A percentile compares a stretch with the other conserved stretches of the same genome.
Evolutionary conservation across 2,888 invertebrate species (phyloP).

Genomic region (Ischnura elegans): DNA sequence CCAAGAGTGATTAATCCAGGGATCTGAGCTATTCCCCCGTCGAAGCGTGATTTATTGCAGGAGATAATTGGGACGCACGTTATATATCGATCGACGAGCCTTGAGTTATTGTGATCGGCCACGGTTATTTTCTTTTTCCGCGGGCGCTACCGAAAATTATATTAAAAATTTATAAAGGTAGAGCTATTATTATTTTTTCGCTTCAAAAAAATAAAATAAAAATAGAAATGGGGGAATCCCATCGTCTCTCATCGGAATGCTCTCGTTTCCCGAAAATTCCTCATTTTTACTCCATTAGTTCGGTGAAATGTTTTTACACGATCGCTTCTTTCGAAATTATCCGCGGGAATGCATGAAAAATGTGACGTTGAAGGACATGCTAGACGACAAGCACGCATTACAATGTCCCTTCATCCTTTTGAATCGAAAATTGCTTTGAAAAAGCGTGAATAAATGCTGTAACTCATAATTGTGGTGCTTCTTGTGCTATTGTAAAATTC

Average conservation of each 20-base stretch:
- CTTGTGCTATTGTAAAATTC: too few species aligned
- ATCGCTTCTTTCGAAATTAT: not conserved
- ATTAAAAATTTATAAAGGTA: not conserved
- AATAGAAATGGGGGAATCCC: not conserved
- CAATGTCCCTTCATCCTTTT: too few species aligned
- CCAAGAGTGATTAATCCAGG: constrained; percentile 18
- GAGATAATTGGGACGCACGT: constrained; percentile 39
- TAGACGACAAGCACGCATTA: too few species aligned
- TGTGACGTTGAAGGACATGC: too few species aligned
- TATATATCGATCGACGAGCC: constrained; percentile 16
- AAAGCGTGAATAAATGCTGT: too few species aligned
- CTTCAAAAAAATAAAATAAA: not conserved
- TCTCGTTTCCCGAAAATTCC: not conserved
- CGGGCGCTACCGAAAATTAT: not conserved
- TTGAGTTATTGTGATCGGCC: constrained; percentile 30
- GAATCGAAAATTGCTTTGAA: too few species aligned
- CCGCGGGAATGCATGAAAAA: not conserved
- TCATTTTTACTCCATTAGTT: constrained; percentile 8
- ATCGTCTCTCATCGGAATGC: not conserved
- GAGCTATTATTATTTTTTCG: not conserved
- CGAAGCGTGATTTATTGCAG: constrained; percentile 21
- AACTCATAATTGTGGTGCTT: too few species aligned
- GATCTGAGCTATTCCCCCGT: constrained; percentile 35
- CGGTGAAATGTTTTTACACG: not conserved
- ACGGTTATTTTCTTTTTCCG: not conserved